Evolutionary conservation across 2,888 invertebrate genomes (phyloP), one percentile per base, ranked within the genome.

Genomic region (Lasioglossum pauxillum): DNA sequence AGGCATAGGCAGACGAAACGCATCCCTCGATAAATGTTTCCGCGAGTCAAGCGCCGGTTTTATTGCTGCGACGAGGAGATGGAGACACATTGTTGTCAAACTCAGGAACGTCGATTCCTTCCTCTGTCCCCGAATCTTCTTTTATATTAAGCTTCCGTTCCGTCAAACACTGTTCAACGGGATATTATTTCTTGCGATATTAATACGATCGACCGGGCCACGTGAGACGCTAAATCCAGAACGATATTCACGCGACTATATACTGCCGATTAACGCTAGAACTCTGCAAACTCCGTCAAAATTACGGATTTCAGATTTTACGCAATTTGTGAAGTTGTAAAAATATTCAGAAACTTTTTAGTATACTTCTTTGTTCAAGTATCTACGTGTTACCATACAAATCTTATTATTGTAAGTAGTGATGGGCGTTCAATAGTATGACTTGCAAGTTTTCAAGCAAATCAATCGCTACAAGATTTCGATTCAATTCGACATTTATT

Each of bases 1-100:
- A 46, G 5, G 53, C n/a, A 23, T 27, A 46, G 64, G 27, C 74
- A 80, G 76, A 38, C 76, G 82, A 57, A 83, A 85, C 84, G 77
- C 76, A 44, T 77, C 60, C 31, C 12, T 64, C 64, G 19, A 81
- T 77, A 82, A 84, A 82, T 19, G 53, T 67, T 31, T 7, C 67
- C 67, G 57, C 67, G 38, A 38, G 57, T 4, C 27, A 35, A 27
- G 41, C 35, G 41, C 64, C 53, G 35, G 44, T 53, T 67, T 77
- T 41, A 64, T 82, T 60, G 57, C 69, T 23, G 72, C 73, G 35
- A 60, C 23, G 35, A 12, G 38, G 53, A 44, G 69, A 74, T 31
- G 67, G 27, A 31, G 83, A n/a, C 69, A 19, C 46, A 67, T 84
- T 83, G 71, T 67, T 35, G 35, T 73, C 74, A 35, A 64, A 67